phyloP scores from a whole-genome alignment of 2,888 invertebrate genomes.

The Diabrotica balteata region DNA sequence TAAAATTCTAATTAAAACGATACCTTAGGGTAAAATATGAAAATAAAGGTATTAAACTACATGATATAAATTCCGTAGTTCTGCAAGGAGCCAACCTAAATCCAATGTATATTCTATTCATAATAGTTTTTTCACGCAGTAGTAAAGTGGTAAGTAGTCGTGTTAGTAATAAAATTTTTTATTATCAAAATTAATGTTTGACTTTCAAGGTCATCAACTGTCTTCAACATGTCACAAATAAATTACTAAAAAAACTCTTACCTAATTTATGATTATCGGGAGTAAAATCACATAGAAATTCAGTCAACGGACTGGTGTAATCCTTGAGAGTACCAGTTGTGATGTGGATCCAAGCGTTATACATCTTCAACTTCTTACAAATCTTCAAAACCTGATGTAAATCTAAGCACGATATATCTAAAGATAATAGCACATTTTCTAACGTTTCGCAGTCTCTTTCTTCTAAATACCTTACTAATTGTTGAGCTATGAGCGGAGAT shows the following conservation, averaged over 20 bases:
- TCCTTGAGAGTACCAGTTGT: conserved; percentile 80
- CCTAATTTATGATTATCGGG: conserved; percentile 64
- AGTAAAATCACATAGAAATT: conserved; percentile 66
- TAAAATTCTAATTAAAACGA: no score
- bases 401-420: conserved; percentile 78
- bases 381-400: conserved; percentile 71
- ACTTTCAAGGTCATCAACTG: no score
- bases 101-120: no score
- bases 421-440: conserved; percentile 74
- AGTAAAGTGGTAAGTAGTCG: no score
- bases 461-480: conserved; percentile 74
- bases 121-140: no score
- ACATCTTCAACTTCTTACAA: conserved; percentile 66
- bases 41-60: no score
- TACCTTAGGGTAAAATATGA: no score
- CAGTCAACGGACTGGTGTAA: conserved; percentile 76
- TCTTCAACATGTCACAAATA: no score
- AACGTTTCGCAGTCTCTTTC: conserved; percentile 66
- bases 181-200: no score
- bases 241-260: background rate
- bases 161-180: no score
- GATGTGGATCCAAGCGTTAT: conserved; percentile 77
- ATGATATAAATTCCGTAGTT: no score
- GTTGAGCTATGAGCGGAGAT: conserved; percentile 76
- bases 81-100: no score